phyloP scores from a whole-genome alignment of 2,888 invertebrate genomes.

The Masnerella sp. region DNA sequence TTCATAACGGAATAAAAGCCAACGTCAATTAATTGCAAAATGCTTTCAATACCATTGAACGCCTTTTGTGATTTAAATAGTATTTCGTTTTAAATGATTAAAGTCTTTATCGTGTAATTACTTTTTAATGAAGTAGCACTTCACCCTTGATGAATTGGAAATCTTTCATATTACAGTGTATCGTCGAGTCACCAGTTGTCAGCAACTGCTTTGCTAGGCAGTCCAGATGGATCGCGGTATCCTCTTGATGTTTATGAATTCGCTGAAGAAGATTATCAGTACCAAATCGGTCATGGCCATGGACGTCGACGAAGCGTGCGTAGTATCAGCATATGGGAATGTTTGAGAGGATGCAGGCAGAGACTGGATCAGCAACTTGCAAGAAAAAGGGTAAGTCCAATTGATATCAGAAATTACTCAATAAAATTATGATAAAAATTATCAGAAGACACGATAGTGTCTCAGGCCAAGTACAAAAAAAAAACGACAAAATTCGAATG shows the following conservation, averaged over 20 bases:
- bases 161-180: constrained; percentile 79
- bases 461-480: too few species aligned
- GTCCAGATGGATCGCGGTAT: constrained; percentile 89
- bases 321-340: constrained; percentile 83
- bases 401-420: too few species aligned
- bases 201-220: constrained; percentile 88
- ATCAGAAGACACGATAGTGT: too few species aligned
- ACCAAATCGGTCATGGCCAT: constrained; percentile 73
- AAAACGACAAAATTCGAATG: too few species aligned
- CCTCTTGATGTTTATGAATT: constrained; percentile 85
- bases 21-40: too few species aligned
- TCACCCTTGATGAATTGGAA: constrained; percentile 14
- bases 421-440: too few species aligned
- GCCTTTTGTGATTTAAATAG: too few species aligned
- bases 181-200: constrained; percentile 90
- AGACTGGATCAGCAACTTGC: constrained; percentile 89
- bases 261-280: constrained; percentile 80
- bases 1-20: too few species aligned
- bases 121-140: constrained; percentile 8
- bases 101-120: too few species aligned
- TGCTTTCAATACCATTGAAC: too few species aligned
- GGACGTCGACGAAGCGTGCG: constrained; percentile 76
- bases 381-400: constrained; percentile 86
- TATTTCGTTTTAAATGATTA: too few species aligned
- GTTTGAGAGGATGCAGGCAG: constrained; percentile 87